A percentile compares a stretch with the other conserved stretches of the same genome.
phyloP scores from a whole-genome alignment of 2,113 vertebrate genomes.

The Colius striatus region DNA sequence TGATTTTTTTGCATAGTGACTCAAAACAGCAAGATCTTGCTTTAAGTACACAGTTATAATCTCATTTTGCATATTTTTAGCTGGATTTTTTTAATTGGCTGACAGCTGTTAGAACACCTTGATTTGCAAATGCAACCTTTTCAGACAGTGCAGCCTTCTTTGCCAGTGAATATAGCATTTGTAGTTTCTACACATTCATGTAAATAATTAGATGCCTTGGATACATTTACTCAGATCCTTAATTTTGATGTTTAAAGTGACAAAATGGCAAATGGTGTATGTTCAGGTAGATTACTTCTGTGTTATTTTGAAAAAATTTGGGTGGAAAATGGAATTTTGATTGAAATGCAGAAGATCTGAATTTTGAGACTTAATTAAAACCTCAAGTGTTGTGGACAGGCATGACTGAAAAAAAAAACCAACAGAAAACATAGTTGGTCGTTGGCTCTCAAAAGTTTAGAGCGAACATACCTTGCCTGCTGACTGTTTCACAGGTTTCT shows the following conservation, averaged over 20 bases:
- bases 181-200: background rate
- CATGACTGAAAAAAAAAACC: background rate
- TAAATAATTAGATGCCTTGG: background rate
- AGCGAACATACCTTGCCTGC: background rate
- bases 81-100: background rate
- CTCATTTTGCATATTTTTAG: background rate
- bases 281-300: constrained; percentile 18
- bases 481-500: background rate
- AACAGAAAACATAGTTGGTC: background rate
- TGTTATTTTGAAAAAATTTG: background rate
- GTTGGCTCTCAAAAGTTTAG: background rate
- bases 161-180: background rate
- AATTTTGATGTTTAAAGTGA: constrained; percentile 2
- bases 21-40: background rate
- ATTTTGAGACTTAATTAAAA: constrained; percentile 27
- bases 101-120: constrained; percentile 4
- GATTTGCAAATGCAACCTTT: background rate
- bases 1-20: background rate
- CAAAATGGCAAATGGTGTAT: background rate
- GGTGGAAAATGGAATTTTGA: constrained; percentile 20
- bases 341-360: background rate
- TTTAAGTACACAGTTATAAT: background rate
- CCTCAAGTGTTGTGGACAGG: background rate
- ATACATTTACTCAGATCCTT: background rate
- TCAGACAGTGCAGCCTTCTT: background rate